phyloP scores from a whole-genome alignment of 2,797 vertebrate genomes.

The Hapalemur alaotrensis region DNA sequence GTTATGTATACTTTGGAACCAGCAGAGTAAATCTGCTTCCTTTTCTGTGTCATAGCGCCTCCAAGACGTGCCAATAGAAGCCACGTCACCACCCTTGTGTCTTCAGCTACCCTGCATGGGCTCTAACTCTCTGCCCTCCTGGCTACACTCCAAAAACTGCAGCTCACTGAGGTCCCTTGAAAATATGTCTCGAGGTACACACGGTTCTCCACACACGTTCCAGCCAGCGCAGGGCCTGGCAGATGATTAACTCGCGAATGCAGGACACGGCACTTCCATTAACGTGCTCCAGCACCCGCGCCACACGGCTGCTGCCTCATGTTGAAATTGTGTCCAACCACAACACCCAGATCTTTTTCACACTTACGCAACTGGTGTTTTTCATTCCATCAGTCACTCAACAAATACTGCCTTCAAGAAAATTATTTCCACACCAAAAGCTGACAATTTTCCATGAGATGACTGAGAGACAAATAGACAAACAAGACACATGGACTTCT shows the following conservation, averaged over 20 bases:
- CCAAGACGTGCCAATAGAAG: fast-evolving
- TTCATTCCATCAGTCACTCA: conserved; percentile 54
- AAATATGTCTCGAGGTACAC: background rate
- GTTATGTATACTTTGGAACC: background rate
- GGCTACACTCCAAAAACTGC: background rate
- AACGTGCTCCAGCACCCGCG: background rate
- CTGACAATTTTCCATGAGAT: conserved; percentile 28
- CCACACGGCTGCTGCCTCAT: background rate
- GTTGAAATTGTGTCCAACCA: conserved; percentile 7
- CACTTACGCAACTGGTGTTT: conserved; percentile 57
- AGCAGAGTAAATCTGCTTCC: background rate
- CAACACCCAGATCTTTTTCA: conserved; percentile 57
- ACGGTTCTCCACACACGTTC: too few relatives aligned
- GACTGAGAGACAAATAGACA: background rate
- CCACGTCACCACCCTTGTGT: too few relatives aligned
- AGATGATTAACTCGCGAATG: background rate
- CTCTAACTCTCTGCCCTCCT: background rate
- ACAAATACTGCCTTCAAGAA: conserved; percentile 66
- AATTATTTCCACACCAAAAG: conserved; percentile 57
- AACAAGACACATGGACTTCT: background rate
- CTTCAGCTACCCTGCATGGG: fast-evolving
- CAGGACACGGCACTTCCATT: background rate
- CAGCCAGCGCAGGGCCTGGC: background rate
- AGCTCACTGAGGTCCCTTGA: background rate
- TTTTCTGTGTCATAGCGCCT: background rate